A percentile compares a stretch with the other conserved stretches of the same genome.
phyloP scores from a whole-genome alignment of 2,113 vertebrate species.

The Pelodiscus sinensis region DNA sequence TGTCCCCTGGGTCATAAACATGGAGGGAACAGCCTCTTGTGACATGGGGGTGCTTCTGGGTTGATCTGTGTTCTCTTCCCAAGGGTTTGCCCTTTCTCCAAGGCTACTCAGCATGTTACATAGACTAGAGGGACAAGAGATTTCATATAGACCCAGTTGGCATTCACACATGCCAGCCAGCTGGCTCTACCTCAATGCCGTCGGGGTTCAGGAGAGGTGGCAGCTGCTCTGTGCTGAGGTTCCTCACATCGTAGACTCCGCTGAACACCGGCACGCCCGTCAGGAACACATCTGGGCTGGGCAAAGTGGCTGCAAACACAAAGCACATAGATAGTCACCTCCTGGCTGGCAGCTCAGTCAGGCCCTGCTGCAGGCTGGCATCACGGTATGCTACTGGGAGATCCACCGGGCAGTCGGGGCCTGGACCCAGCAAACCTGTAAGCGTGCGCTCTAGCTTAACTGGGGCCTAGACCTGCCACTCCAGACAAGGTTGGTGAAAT shows the following conservation, averaged over 20 bases:
- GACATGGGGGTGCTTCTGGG: neutral
- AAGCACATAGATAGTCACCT: no score
- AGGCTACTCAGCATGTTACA: neutral
- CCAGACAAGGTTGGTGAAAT: neutral
- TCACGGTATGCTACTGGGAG: neutral
- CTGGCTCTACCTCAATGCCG: conserved; percentile 71
- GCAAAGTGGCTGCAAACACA: conserved; percentile 66
- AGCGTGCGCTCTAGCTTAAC: neutral
- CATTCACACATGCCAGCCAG: neutral
- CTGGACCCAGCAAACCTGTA: neutral
- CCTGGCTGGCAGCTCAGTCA: neutral
- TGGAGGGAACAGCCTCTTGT: neutral
- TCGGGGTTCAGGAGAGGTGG: conserved; percentile 54
- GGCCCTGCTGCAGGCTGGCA: neutral
- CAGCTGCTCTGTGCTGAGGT: conserved; percentile 31
- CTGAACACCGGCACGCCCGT: conserved; percentile 76
- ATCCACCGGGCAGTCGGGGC: neutral
- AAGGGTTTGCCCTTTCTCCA: neutral
- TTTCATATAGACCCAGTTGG: no score
- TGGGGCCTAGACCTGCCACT: neutral
- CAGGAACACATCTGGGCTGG: conserved; percentile 69
- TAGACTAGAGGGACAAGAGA: neutral
- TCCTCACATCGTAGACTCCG: conserved; percentile 45
- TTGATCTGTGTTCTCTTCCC: neutral
- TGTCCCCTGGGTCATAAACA: neutral